Evolutionary conservation across 2,888 invertebrate species (phyloP).

Genomic region (Chouioia cunea): DNA sequence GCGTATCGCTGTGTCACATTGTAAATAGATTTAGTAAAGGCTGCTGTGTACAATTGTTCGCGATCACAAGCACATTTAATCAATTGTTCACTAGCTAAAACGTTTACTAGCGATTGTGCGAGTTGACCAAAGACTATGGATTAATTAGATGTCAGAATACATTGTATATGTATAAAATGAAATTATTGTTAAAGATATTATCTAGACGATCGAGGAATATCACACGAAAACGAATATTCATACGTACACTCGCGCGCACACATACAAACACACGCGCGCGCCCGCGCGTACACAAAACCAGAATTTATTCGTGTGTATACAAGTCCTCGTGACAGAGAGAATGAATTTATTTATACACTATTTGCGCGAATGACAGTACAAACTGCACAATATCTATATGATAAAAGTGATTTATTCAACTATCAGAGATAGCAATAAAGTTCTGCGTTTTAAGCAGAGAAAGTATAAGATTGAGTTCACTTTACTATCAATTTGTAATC

Average conservation of each 20-base stretch:
- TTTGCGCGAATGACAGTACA: slow-evolving; percentile 42
- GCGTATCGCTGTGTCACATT: slow-evolving; percentile 7
- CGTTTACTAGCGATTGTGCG: no score
- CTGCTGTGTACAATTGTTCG: no score
- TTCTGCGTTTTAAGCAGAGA: slow-evolving; percentile 53
- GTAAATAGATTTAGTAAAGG: slow-evolving; percentile 25
- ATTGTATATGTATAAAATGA: background rate
- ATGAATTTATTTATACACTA: slow-evolving; percentile 41
- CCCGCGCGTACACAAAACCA: background rate
- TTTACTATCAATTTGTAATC: slow-evolving; percentile 37
- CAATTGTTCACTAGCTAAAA: no score
- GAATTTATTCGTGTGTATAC: slow-evolving; percentile 18
- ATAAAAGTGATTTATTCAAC: slow-evolving; percentile 42
- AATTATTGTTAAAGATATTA: no score
- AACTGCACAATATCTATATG: slow-evolving; percentile 37
- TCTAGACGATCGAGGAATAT: no score
- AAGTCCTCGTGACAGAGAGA: slow-evolving; percentile 21
- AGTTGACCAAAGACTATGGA: no score
- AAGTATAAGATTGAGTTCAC: slow-evolving; percentile 37
- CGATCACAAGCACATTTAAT: no score
- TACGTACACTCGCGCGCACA: slow-evolving; percentile 12
- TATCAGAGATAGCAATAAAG: slow-evolving; percentile 50
- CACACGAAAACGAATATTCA: no score
- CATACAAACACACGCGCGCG: slow-evolving; percentile 1
- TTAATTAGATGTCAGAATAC: no score